phyloP scores from a whole-genome alignment of 2,113 vertebrate species.

The Rhea americana region DNA sequence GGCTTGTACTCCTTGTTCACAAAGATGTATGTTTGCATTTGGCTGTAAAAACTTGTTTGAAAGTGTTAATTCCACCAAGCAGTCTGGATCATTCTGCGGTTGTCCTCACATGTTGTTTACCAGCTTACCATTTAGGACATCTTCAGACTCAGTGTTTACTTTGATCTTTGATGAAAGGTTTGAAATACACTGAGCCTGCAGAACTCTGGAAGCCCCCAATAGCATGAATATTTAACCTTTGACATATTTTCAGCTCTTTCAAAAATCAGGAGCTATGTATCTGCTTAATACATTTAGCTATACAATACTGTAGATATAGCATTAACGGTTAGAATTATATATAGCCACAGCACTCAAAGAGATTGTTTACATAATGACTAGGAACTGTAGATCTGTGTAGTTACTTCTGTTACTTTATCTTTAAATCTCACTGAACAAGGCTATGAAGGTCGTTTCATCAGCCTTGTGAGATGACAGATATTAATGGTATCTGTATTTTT shows the following conservation, averaged over 20 bases:
- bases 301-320: not conserved
- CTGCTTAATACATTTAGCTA: not conserved
- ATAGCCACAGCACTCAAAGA: not conserved
- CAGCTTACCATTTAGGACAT: not conserved
- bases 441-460: not conserved
- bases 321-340: not conserved
- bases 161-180: not conserved
- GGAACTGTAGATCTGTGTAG: not conserved
- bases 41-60: not conserved
- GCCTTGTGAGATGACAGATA: not conserved
- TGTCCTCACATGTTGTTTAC: not conserved
- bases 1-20: not conserved
- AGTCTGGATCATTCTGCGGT: not conserved
- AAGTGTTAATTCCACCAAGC: constrained; percentile 1
- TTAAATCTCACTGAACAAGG: not conserved
- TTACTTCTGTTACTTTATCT: not conserved
- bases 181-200: not conserved
- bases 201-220: not conserved
- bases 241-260: not conserved
- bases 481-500: not conserved
- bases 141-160: not conserved
- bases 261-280: not conserved
- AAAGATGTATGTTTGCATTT: not conserved
- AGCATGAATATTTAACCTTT: not conserved
- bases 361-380: not conserved